phyloP scores from a whole-genome alignment of 1,140 invertebrate species.

The Calliphora vicina region DNA sequence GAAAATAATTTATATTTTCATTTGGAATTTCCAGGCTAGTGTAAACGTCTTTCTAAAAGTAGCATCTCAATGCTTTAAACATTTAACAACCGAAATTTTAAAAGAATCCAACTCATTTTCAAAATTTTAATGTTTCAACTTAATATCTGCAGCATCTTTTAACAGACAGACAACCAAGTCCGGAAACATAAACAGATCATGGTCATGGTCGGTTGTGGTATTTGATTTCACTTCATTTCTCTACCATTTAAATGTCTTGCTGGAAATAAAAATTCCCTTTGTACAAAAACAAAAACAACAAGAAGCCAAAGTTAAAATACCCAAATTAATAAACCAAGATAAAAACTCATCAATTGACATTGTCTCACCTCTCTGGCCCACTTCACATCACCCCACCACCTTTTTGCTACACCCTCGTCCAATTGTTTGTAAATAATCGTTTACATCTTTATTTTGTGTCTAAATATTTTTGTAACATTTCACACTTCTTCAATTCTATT shows the following conservation, averaged over 20 bases:
- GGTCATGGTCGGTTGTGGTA: conserved; percentile 2
- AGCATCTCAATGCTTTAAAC: too few relatives aligned
- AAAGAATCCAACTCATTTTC: not conserved
- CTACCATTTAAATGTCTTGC: not conserved
- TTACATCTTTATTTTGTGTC: conserved; percentile 37
- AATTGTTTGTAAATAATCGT: conserved; percentile 2
- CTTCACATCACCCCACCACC: not conserved
- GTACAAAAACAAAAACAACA: too few relatives aligned
- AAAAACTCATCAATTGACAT: not conserved
- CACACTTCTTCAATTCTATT: conserved; percentile 1
- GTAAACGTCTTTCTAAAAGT: not conserved
- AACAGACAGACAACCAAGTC: not conserved
- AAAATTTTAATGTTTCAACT: not conserved
- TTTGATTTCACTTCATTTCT: not conserved
- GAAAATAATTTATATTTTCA: too few relatives aligned
- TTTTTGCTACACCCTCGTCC: not conserved
- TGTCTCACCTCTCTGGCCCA: not conserved
- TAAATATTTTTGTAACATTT: conserved; percentile 41
- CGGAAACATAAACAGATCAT: conserved; percentile 8
- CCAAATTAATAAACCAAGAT: not conserved
- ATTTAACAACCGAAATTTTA: not conserved
- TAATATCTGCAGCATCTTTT: not conserved
- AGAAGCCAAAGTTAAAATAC: not conserved
- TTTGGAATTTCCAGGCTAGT: not conserved
- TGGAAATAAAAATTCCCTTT: not conserved